Evolutionary conservation across 2,888 invertebrate genomes (phyloP).

Genomic region (Drosophila suboccidentalis): DNA sequence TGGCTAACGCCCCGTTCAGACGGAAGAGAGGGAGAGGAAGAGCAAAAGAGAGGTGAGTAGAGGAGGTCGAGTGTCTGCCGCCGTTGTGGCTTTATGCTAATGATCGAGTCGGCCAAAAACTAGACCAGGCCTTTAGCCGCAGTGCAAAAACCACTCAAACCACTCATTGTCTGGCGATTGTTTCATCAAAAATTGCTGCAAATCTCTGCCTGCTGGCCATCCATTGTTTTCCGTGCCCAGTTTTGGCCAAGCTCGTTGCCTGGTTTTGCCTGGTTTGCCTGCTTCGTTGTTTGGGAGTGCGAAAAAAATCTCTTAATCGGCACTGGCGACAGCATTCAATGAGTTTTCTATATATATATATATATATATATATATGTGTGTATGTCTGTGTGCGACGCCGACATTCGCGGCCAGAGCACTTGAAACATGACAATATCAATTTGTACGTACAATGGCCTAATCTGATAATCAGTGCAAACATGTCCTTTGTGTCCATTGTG

Average conservation of each 20-base stretch:
- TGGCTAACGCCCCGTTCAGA: slow-evolving; percentile 70
- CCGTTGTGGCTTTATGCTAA: slow-evolving; percentile 81
- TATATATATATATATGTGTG: slow-evolving; percentile 22
- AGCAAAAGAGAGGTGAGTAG: neutral
- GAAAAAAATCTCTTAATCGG: slow-evolving; percentile 83
- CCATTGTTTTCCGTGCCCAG: slow-evolving; percentile 63
- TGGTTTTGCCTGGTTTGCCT: slow-evolving; percentile 7
- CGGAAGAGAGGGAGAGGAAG: slow-evolving; percentile 16
- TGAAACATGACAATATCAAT: slow-evolving; percentile 86
- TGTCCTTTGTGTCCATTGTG: slow-evolving; percentile 85
- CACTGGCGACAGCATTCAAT: slow-evolving; percentile 81
- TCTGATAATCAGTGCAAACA: slow-evolving; percentile 86
- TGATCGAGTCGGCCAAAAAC: slow-evolving; percentile 75
- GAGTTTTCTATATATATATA: slow-evolving; percentile 43
- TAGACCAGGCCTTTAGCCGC: slow-evolving; percentile 57
- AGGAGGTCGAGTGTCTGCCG: slow-evolving; percentile 62
- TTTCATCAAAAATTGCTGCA: slow-evolving; percentile 68
- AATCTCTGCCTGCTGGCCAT: slow-evolving; percentile 58
- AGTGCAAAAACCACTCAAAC: slow-evolving; percentile 75
- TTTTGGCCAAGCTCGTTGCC: slow-evolving; percentile 31
- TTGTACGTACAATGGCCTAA: slow-evolving; percentile 85
- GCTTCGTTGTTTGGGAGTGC: slow-evolving; percentile 64
- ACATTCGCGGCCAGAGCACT: slow-evolving; percentile 72
- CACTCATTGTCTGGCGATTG: slow-evolving; percentile 74
- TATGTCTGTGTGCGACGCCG: slow-evolving; percentile 31